Conservation (phyloP, 1,140 invertebrate genomes). For the Rhysida immarginata region DNA sequence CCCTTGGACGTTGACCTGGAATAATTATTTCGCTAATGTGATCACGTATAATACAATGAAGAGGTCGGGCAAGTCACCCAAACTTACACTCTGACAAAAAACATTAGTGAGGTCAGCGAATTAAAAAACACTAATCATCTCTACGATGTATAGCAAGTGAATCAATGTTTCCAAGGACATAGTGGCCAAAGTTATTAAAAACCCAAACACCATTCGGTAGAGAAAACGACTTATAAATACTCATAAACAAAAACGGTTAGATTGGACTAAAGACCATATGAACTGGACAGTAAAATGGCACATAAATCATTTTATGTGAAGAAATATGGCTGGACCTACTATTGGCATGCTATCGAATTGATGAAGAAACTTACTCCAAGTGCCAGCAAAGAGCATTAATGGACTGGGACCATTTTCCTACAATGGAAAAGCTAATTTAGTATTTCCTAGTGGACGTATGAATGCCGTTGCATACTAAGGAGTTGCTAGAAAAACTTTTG, state of each 20-base stretch:
- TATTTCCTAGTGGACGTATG: conserved; percentile 1
- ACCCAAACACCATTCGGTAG: too few species aligned
- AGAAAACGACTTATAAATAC: background rate
- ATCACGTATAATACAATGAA: too few species aligned
- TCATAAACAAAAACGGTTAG: background rate
- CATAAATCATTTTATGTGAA: conserved; percentile 6
- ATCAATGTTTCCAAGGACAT: too few species aligned
- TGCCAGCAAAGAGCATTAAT: conserved; percentile 3
- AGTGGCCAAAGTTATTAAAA: too few species aligned
- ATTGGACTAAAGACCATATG: conserved; percentile 10
- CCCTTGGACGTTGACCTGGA: too few species aligned
- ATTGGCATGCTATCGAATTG: conserved; percentile 9
- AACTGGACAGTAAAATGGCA: conserved; percentile 1
- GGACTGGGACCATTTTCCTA: conserved; percentile 5
- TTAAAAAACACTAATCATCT: too few species aligned
- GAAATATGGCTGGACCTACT: conserved; percentile 7
- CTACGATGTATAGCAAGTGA: too few species aligned
- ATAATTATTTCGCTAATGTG: too few species aligned
- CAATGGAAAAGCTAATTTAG: conserved; percentile 4
- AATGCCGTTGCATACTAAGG: background rate
- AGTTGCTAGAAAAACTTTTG: conserved; percentile 1
- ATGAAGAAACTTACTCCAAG: conserved; percentile 1
- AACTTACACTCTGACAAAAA: too few species aligned
- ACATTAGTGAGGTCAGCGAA: too few species aligned
- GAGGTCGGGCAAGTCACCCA: too few species aligned